Conservation (phyloP, 2,797 vertebrate species). For the Cichlasoma orientale region DNA sequence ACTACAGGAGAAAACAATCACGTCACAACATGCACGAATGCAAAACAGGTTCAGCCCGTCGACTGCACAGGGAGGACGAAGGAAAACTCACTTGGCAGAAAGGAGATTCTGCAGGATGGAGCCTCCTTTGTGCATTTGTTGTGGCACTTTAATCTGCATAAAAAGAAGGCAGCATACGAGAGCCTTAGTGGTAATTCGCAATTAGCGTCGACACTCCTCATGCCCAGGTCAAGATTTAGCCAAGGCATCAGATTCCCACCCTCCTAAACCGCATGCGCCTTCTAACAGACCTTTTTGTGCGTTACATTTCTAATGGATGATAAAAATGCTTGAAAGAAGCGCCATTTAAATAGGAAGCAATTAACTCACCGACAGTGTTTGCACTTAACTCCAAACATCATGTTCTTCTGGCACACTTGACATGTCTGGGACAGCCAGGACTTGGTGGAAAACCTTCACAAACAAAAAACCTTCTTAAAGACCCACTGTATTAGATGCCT, state of each 20-base stretch:
- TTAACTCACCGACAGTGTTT: slow-evolving; percentile 88
- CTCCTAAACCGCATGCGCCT: background rate
- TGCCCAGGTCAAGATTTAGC: slow-evolving; percentile 7
- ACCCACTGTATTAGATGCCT: background rate
- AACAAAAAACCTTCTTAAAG: background rate
- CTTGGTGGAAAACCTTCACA: slow-evolving; percentile 94
- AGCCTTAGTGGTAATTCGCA: background rate
- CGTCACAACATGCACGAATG: slow-evolving; percentile 9
- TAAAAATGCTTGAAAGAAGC: too few relatives aligned
- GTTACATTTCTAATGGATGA: too few relatives aligned
- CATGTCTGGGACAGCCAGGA: slow-evolving; percentile 98
- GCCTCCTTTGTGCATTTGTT: slow-evolving; percentile 99
- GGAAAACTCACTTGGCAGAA: slow-evolving; percentile 88
- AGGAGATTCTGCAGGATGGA: slow-evolving; percentile 94
- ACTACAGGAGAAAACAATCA: slow-evolving; percentile 73
- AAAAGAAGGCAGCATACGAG: slow-evolving; percentile 17
- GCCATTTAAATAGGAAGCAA: background rate
- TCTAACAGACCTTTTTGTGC: background rate
- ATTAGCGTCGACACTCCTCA: background rate
- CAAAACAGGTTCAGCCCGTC: background rate
- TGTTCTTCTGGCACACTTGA: slow-evolving; percentile 97
- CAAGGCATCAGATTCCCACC: background rate
- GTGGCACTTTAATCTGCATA: slow-evolving; percentile 95
- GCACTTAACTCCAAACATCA: slow-evolving; percentile 99
- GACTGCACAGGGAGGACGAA: background rate